Evolutionary conservation across 2,888 invertebrate species (phyloP), one percentile per base, ranked within the genome.

Genomic region (Alitta virens): DNA sequence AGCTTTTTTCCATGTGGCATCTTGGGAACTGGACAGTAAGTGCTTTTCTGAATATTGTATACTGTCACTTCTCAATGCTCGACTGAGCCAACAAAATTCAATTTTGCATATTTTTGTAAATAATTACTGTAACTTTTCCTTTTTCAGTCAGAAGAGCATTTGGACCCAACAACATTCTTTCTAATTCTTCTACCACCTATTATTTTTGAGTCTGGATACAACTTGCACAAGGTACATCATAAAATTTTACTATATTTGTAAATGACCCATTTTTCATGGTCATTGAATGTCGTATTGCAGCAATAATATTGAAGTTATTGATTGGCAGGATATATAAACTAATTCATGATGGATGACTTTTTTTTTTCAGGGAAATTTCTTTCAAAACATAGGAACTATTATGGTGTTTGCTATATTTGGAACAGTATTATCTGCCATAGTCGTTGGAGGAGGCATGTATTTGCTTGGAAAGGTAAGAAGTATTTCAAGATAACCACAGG

Each of bases 151-250:
- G 97, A 97, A 80, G 98, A 99, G 83, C 94, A 96, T 0, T 96
- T 99, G 79, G 95, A 96, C 7, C 98, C 99, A 0, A 99, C 97
- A 23, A 94, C 97, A 24, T 99, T 99, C 82, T 99, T 99, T 78
- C 86, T 99, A 58, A 92, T 99, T 1, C 86, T 99, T 0, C 83
- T 99, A 58, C 99, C 99, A 12, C 99, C 99, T 0, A 99, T 99
- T 61, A 99, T 99, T 74, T 99, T 99, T 85, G 99, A 99, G 83
- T 96, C 96, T 2, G 98, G 98, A 2, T 99, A 98, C 80, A 99
- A 98, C 85, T 86, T 99, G 64, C 98, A 99, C 77, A 99, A 99
- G 84, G 97, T 96, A 68, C 33, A 33, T 33, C 16, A n/a, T n/a
- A n/a, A 16, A 49, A 7, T 49, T 5, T 16, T 49, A 49, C 49